Evolutionary conservation across 2,113 vertebrate genomes (phyloP), one percentile per base, ranked within the genome.

Genomic region (Saccopteryx leptura): DNA sequence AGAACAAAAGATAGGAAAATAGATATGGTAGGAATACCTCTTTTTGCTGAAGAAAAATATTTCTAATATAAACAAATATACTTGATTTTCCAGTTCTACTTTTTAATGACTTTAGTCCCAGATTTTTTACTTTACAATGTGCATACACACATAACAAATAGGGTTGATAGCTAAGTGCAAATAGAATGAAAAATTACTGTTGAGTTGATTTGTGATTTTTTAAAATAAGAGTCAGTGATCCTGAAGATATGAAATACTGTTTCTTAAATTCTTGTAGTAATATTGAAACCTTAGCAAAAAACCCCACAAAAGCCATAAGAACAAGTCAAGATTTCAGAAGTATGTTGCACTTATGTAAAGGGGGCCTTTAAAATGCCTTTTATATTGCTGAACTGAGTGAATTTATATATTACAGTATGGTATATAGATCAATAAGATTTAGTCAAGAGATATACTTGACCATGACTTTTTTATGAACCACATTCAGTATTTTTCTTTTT

Each of bases 111-210:
- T 68, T 60, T 65, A 75, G n/a, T 75, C 48, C 26, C 31, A 76
- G 5, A 86, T 58, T 63, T 93, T 88, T 86, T 46, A 33, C 72
- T 94, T 94, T 58, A 63, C 81, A 94, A 46, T 89, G 14, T 48
- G 4, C n/a, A 80, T 33, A 31, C 24, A 39, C 11, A 5, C 13
- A 61, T 2, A 66, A 72, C 33, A 84, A 63, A 6, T n/a, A 88
- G 4, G 4, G 21, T 50, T 48, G 19, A 24, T 82, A 82, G 24
- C 48, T 63, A 58, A 46, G 21, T 79, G 63, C 66, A 80, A 65
- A 56, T 9, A 50, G 80, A 82, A 50, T 92, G 18, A 82, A 92
- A 85, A 83, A 8, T 68, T 80, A 48, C 63, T 86, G 4, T 80
- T 81, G 24, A 58, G 28, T 78, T 90, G 28, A 33, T 61, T 75